Evolutionary conservation across 2,113 vertebrate genomes (phyloP).

Genomic region (Gambusia affinis): DNA sequence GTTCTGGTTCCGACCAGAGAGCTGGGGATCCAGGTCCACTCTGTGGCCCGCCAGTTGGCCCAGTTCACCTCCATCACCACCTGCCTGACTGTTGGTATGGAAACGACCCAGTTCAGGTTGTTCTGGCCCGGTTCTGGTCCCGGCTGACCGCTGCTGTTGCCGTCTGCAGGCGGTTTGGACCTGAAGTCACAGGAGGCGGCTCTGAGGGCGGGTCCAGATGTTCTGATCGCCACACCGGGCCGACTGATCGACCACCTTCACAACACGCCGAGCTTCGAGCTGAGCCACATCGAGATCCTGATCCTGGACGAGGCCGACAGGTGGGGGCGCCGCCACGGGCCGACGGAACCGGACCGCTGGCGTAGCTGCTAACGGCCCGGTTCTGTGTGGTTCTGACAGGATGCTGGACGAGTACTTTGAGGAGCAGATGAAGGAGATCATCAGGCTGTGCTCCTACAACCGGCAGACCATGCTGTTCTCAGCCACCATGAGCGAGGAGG

Average conservation of each 20-base stretch:
- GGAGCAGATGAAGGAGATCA: constrained; percentile 99
- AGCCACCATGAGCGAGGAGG: constrained; percentile 97
- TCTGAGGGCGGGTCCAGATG: constrained; percentile 88
- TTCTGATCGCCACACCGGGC: constrained; percentile 95
- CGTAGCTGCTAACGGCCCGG: background rate
- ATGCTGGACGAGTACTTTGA: constrained; percentile 99
- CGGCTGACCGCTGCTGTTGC: background rate
- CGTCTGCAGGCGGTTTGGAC: constrained; percentile 88
- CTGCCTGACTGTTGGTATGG: constrained; percentile 93
- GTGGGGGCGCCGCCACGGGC: constrained; percentile 46
- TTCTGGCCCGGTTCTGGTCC: too few relatives aligned
- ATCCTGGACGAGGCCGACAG: constrained; percentile 97
- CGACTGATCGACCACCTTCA: constrained; percentile 96
- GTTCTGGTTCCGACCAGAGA: constrained; percentile 95
- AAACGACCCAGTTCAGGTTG: background rate
- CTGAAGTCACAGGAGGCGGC: constrained; percentile 95
- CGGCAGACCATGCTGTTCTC: constrained; percentile 98
- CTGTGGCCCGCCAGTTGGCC: constrained; percentile 89
- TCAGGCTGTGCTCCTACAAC: constrained; percentile 90
- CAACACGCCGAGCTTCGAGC: constrained; percentile 95
- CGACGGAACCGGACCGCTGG: background rate
- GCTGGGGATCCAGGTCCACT: constrained; percentile 95
- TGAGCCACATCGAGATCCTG: constrained; percentile 92
- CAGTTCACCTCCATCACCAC: constrained; percentile 92
- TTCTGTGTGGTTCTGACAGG: constrained; percentile 68